phyloP scores from a whole-genome alignment of 2,113 vertebrate genomes.

The Microcebus ravelobensis region DNA sequence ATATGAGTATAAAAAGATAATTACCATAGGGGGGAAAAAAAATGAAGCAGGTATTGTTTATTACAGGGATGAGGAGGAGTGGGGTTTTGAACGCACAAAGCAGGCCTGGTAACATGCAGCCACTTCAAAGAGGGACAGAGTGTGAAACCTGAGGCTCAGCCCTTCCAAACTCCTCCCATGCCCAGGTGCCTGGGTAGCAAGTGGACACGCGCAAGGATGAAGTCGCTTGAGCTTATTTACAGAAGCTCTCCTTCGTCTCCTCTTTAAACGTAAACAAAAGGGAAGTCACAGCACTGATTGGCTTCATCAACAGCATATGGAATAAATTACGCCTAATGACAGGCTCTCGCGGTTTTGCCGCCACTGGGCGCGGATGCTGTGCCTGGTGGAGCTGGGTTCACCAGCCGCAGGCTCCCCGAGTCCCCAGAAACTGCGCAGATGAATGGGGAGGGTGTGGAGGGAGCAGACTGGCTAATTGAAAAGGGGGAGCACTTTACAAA shows the following conservation, averaged over 20 bases:
- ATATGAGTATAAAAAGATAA: constrained; percentile 66
- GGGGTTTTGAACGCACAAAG: constrained; percentile 47
- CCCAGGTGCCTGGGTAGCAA: constrained; percentile 54
- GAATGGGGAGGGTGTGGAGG: constrained; percentile 81
- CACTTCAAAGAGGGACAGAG: constrained; percentile 72
- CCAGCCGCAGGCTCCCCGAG: constrained; percentile 38
- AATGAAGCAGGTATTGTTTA: constrained; percentile 59
- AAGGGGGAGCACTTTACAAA: constrained; percentile 93
- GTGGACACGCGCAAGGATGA: constrained; percentile 35
- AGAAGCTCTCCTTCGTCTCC: neutral
- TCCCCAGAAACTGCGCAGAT: constrained; percentile 79
- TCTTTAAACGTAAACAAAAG: constrained; percentile 51
- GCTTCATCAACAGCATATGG: constrained; percentile 20
- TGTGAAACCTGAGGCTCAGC: constrained; percentile 67
- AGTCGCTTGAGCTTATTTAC: constrained; percentile 60
- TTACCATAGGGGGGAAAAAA: constrained; percentile 55
- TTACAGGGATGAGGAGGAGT: constrained; percentile 17
- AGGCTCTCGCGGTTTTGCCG: neutral
- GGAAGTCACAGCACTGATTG: constrained; percentile 3
- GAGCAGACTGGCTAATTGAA: constrained; percentile 90
- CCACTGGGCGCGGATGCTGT: neutral
- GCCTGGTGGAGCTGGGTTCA: neutral
- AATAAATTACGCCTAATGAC: constrained; percentile 34
- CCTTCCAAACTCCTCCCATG: constrained; percentile 26
- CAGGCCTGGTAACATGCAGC: constrained; percentile 32